phyloP scores from a whole-genome alignment of 1,140 invertebrate species.

The Drosophila melanica region DNA sequence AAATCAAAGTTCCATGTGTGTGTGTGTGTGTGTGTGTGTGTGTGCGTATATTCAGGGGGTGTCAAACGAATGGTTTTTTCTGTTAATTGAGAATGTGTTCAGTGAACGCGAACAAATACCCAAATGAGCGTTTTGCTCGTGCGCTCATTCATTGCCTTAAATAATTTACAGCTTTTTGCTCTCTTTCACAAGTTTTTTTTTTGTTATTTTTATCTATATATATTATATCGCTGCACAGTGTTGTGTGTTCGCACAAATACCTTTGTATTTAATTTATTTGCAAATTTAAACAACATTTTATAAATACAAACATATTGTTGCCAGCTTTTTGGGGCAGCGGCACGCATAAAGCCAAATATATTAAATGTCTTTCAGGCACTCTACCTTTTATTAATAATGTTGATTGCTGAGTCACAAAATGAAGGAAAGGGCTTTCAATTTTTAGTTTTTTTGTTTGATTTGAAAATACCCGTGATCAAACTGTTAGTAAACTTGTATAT shows the following conservation, averaged over 20 bases:
- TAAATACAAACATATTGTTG: constrained; percentile 42
- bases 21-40: background rate
- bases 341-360: constrained; percentile 40
- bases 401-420: no score
- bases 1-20: constrained; percentile 60
- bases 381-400: background rate
- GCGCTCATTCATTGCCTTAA: constrained; percentile 45
- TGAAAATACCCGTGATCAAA: background rate
- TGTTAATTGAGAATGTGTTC: constrained; percentile 78
- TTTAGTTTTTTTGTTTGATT: no score
- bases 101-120: constrained; percentile 63
- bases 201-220: no score
- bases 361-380: constrained; percentile 26
- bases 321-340: constrained; percentile 13
- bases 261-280: constrained; percentile 41
- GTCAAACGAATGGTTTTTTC: constrained; percentile 19
- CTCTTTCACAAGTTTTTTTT: constrained; percentile 18
- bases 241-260: constrained; percentile 1
- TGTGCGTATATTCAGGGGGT: background rate
- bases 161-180: constrained; percentile 65
- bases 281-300: constrained; percentile 9
- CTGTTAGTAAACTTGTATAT: no score
- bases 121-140: background rate
- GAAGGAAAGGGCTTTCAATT: no score
- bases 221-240: no score